Evolutionary conservation across 2,113 vertebrate species (phyloP).

Genomic region (Sciurus niger): DNA sequence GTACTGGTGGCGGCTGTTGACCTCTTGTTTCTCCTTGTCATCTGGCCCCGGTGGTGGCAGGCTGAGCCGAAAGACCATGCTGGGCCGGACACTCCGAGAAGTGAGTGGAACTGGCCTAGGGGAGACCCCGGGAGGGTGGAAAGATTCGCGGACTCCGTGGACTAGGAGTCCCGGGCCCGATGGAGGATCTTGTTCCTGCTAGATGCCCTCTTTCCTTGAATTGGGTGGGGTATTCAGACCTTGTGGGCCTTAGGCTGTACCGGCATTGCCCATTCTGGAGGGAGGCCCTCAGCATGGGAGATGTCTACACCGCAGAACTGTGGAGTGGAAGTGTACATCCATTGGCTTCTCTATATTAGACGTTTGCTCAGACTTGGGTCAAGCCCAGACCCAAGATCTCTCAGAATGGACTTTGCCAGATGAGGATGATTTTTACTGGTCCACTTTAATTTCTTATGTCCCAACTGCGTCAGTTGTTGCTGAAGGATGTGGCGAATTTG

Average conservation of each 20-base stretch:
- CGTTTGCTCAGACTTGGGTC: background rate
- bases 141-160: background rate
- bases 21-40: background rate
- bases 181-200: background rate
- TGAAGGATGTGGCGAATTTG: background rate
- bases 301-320: background rate
- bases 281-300: background rate
- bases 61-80: conserved; percentile 84
- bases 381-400: background rate
- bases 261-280: background rate
- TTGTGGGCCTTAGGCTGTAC: background rate
- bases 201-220: background rate
- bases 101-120: conserved; percentile 87
- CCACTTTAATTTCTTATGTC: background rate
- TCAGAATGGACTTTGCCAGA: background rate
- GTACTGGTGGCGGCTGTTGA: fast-evolving
- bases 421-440: background rate
- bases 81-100: conserved; percentile 92
- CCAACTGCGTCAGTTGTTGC: background rate
- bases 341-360: background rate
- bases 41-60: background rate
- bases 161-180: background rate
- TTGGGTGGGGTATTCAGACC: background rate
- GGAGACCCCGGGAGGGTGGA: background rate
- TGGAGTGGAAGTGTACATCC: background rate